phyloP scores from a whole-genome alignment of 2,888 invertebrate species.

The Drosophila multiciliata region DNA sequence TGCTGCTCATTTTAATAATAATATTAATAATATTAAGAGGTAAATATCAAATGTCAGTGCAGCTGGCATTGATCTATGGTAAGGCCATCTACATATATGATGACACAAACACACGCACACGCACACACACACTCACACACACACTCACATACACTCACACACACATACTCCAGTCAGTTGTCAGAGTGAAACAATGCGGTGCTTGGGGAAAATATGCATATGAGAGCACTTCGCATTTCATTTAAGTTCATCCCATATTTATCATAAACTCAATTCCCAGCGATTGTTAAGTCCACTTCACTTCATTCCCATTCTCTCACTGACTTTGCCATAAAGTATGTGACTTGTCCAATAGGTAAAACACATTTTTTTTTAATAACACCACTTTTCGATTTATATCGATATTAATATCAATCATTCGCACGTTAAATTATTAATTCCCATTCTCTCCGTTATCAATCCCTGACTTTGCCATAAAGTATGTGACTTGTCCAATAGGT shows the following conservation, averaged over 20 bases:
- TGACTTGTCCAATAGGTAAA: not conserved
- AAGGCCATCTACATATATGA: slow-evolving; percentile 25
- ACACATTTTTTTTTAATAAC: not conserved
- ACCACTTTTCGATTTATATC: too few relatives aligned
- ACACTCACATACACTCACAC: not conserved
- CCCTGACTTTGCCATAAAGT: too few relatives aligned
- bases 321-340: not conserved
- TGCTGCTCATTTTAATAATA: slow-evolving; percentile 70
- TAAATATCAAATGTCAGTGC: slow-evolving; percentile 72
- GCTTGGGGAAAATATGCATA: slow-evolving; percentile 20
- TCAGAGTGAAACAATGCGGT: slow-evolving; percentile 29
- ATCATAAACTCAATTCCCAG: slow-evolving; percentile 12
- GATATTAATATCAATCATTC: too few relatives aligned
- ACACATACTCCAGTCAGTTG: slow-evolving; percentile 16
- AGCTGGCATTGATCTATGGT: slow-evolving; percentile 73
- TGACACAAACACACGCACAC: not conserved
- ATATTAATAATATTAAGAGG: slow-evolving; percentile 76
- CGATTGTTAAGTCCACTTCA: not conserved
- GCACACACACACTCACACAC: not conserved
- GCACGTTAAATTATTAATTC: too few relatives aligned
- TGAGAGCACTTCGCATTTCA: slow-evolving; percentile 13
- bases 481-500: too few relatives aligned
- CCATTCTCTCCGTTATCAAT: too few relatives aligned
- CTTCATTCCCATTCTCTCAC: not conserved
- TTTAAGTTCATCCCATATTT: slow-evolving; percentile 7